Conservation (phyloP, 2,113 vertebrate genomes). For the Furnarius figulus region DNA sequence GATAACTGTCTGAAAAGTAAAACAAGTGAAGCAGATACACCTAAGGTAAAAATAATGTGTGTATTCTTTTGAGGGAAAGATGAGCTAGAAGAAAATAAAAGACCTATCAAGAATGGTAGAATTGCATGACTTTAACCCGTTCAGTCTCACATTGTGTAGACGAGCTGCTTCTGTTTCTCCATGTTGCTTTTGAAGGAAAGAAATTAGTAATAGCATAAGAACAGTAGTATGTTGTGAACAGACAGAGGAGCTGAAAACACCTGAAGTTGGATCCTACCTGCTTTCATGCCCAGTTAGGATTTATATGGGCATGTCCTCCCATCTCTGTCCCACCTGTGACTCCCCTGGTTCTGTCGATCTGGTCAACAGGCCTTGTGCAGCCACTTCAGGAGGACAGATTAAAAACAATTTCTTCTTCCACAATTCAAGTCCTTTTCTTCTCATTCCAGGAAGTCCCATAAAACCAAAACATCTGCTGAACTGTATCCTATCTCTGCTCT, state of each 20-base stretch:
- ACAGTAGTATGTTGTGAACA: neutral
- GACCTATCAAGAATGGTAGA: neutral
- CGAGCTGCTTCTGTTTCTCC: neutral
- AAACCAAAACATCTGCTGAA: neutral
- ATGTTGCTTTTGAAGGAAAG: neutral
- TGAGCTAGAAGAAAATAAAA: constrained; percentile 8
- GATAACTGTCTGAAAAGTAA: constrained; percentile 55
- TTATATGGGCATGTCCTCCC: neutral
- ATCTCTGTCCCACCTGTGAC: neutral
- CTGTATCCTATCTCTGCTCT: neutral
- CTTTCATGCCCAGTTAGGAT: neutral
- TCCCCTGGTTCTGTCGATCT: neutral
- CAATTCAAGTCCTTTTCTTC: neutral
- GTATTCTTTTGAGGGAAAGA: neutral
- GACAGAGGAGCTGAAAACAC: neutral
- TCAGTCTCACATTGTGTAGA: fast-evolving
- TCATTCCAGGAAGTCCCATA: neutral
- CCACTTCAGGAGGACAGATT: neutral
- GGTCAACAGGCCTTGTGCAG: neutral
- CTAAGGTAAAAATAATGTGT: constrained; percentile 43
- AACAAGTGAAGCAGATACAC: constrained; percentile 42
- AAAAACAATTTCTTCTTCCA: neutral
- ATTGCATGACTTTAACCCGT: neutral
- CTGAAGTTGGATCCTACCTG: neutral
- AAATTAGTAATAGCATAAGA: neutral